Conservation (phyloP, 2,113 vertebrate species). For the Gambusia affinis region DNA sequence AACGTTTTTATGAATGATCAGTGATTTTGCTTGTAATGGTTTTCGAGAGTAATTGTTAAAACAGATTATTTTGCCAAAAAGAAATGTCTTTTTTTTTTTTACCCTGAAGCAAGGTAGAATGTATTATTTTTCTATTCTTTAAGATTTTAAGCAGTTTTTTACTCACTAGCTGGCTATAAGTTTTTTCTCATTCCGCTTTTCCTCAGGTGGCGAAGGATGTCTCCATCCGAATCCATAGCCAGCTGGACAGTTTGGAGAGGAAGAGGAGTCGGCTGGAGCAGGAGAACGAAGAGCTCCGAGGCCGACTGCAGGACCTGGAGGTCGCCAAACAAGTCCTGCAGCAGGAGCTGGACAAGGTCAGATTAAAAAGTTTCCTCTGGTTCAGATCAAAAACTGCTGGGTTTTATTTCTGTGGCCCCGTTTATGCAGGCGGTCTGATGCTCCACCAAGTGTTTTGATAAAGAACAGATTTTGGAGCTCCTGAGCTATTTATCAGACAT, state of each 20-base stretch:
- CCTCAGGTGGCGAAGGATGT: conserved; percentile 96
- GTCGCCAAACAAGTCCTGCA: conserved; percentile 97
- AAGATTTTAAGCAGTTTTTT: too few relatives aligned
- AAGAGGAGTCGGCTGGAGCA: conserved; percentile 90
- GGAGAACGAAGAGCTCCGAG: conserved; percentile 94
- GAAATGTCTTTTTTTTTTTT: neutral
- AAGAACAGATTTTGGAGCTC: neutral
- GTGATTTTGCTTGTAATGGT: too few relatives aligned
- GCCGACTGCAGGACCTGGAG: conserved; percentile 90
- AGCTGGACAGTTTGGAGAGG: conserved; percentile 93
- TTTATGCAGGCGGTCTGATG: neutral
- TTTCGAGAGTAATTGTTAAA: too few relatives aligned
- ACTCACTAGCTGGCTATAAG: neutral
- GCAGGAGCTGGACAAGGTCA: conserved; percentile 94
- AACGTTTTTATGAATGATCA: too few relatives aligned
- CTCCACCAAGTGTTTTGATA: neutral
- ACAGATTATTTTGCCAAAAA: neutral
- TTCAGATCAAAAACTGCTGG: neutral
- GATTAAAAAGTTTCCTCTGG: neutral
- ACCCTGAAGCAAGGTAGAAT: neutral
- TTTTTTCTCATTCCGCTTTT: neutral
- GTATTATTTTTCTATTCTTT: too few relatives aligned
- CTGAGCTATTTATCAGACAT: neutral
- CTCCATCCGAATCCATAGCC: conserved; percentile 93
- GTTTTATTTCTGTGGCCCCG: neutral